phyloP scores from a whole-genome alignment of 1,140 invertebrate species.

The Papilio glaucus region DNA sequence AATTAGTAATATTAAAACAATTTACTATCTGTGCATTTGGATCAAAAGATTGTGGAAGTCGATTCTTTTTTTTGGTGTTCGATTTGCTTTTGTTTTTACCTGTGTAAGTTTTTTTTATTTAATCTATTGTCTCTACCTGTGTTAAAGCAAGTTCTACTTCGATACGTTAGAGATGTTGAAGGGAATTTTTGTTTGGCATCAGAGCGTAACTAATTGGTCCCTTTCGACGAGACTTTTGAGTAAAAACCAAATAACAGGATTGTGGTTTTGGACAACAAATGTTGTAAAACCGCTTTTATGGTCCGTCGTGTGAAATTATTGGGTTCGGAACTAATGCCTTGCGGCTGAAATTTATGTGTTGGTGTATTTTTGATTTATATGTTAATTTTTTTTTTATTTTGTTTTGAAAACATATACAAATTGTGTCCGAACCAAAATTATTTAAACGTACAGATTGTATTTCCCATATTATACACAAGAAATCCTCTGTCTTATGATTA shows the following conservation, averaged over 20 bases:
- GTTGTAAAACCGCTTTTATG: conserved; percentile 60
- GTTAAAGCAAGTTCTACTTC: not conserved
- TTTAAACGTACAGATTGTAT: too few relatives aligned
- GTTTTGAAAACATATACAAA: too few relatives aligned
- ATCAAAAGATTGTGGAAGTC: not conserved
- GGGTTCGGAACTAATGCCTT: conserved; percentile 48
- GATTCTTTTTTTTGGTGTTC: not conserved
- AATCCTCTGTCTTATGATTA: too few relatives aligned
- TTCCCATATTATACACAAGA: too few relatives aligned
- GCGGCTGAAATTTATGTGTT: conserved; percentile 31
- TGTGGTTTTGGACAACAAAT: conserved; percentile 57
- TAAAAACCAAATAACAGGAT: conserved; percentile 61
- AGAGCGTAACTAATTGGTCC: conserved; percentile 66
- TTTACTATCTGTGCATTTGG: too few relatives aligned
- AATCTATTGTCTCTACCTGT: conserved; percentile 1
- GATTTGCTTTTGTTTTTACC: conserved; percentile 10
- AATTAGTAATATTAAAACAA: too few relatives aligned
- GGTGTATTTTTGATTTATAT: conserved; percentile 26
- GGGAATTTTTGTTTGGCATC: conserved; percentile 56
- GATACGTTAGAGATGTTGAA: not conserved
- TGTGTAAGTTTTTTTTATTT: conserved; percentile 18
- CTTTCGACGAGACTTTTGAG: conserved; percentile 57
- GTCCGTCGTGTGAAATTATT: conserved; percentile 58
- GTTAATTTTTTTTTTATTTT: not conserved
- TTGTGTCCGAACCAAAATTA: too few relatives aligned